Conservation (phyloP, 2,888 invertebrate genomes). For the Athalia rosae region DNA sequence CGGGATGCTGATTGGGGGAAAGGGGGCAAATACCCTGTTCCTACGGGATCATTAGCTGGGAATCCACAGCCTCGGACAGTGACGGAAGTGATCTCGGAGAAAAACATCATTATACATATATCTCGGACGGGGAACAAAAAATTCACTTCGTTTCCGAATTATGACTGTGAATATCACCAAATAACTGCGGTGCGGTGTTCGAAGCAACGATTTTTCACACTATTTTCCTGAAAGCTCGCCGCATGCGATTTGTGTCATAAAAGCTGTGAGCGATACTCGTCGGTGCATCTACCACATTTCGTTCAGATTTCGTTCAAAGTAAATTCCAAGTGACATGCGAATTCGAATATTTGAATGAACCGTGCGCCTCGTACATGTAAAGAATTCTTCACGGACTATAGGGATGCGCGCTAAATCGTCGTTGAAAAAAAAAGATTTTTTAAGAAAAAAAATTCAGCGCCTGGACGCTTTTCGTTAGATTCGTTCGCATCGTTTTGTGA, state of each 20-base stretch:
- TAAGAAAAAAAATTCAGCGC: not conserved
- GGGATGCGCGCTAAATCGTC: constrained; percentile 1
- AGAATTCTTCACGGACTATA: not conserved
- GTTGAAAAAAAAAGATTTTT: not conserved
- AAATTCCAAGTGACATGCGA: no score
- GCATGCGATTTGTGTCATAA: no score
- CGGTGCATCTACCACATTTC: no score
- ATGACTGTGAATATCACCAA: constrained; percentile 14
- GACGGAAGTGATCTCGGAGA: constrained; percentile 52
- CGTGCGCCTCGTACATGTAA: not conserved
- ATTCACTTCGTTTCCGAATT: not conserved
- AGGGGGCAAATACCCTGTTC: constrained; percentile 66
- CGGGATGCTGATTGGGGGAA: constrained; percentile 56
- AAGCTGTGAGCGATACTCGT: no score
- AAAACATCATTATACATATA: constrained; percentile 43
- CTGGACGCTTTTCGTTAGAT: not conserved
- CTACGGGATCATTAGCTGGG: constrained; percentile 70
- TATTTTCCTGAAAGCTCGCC: no score
- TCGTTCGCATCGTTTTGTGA: no score
- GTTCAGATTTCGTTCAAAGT: no score
- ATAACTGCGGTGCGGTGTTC: not conserved
- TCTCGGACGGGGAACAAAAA: not conserved
- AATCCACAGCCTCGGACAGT: constrained; percentile 61
- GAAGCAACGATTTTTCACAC: not conserved
- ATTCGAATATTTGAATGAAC: no score